These are phyloP conservation scores for Liodrosophila aerea DNA, from an alignment of 2,888 invertebrate species.

Conservation along the genomic window DNA sequence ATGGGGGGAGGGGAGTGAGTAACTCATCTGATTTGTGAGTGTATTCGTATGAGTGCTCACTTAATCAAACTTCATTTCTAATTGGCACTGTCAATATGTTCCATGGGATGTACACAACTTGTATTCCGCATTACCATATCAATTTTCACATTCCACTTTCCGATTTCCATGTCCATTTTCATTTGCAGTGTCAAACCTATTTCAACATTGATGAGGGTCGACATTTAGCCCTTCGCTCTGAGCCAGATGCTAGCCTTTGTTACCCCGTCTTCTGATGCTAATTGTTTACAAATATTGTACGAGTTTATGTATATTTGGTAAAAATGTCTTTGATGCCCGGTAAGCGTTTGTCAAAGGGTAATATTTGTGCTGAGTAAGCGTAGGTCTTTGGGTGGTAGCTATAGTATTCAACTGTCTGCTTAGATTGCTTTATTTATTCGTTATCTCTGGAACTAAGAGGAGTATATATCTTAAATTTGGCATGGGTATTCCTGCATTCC, in stretches of 20 bases:
- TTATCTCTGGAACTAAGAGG: too few species aligned
- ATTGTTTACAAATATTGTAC: constrained; percentile 67
- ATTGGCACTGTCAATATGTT: constrained; percentile 74
- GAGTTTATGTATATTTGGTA: background rate
- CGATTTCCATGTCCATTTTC: constrained; percentile 10
- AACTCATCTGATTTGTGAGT: constrained; percentile 18
- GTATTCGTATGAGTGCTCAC: constrained; percentile 10
- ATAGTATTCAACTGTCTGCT: too few species aligned
- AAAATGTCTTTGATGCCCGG: too few species aligned
- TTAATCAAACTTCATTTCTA: constrained; percentile 60
- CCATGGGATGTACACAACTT: constrained; percentile 11
- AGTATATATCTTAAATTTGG: too few species aligned
- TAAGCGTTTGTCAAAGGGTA: too few species aligned
- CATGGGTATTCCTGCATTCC: too few species aligned
- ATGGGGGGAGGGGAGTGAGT: background rate
- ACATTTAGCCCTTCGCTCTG: constrained; percentile 8
- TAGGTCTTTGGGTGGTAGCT: too few species aligned
- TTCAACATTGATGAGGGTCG: constrained; percentile 77
- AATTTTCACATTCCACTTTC: constrained; percentile 4
- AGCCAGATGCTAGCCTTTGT: constrained; percentile 8
- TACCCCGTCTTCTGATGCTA: constrained; percentile 54
- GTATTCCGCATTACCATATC: constrained; percentile 52
- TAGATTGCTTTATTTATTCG: too few species aligned
- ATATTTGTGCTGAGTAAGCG: too few species aligned
- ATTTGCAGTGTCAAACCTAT: constrained; percentile 67